phyloP scores from a whole-genome alignment of 2,113 vertebrate genomes.

The Laterallus jamaicensis region DNA sequence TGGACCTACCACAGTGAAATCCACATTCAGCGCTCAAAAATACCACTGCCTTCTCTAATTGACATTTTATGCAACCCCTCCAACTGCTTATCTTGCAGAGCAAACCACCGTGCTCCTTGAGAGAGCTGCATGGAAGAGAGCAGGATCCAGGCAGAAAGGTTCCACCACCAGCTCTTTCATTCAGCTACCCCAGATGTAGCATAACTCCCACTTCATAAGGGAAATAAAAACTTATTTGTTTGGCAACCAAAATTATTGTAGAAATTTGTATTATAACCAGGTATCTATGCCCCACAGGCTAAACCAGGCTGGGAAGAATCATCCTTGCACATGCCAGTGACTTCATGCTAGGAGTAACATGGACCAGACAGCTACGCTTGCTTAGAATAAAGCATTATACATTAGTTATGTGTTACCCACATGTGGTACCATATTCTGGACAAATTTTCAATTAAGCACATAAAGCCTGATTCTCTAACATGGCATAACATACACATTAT shows the following conservation, averaged over 20 bases:
- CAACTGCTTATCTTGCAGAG: neutral
- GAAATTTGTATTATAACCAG: neutral
- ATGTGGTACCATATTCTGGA: neutral
- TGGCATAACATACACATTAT: neutral
- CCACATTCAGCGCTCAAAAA: neutral
- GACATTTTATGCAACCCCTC: neutral
- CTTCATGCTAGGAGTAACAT: neutral
- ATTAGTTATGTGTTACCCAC: neutral
- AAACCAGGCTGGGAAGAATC: neutral
- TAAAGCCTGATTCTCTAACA: neutral
- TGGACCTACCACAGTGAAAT: constrained; percentile 47
- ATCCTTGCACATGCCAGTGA: neutral
- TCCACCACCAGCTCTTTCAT: neutral
- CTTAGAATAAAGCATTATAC: neutral
- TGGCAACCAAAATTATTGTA: neutral
- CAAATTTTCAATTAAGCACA: neutral
- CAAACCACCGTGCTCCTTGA: neutral
- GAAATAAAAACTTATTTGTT: neutral
- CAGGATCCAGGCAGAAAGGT: neutral
- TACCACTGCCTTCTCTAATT: neutral
- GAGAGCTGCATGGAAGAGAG: neutral
- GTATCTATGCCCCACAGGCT: neutral
- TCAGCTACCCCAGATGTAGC: neutral
- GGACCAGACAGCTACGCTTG: neutral
- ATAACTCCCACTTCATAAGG: neutral